A percentile compares a stretch with the other conserved stretches of the same genome.
These are phyloP conservation scores for Zaprionus obscuricornis DNA, from an alignment of 2,888 invertebrate genomes.

Conservation along the genomic window DNA sequence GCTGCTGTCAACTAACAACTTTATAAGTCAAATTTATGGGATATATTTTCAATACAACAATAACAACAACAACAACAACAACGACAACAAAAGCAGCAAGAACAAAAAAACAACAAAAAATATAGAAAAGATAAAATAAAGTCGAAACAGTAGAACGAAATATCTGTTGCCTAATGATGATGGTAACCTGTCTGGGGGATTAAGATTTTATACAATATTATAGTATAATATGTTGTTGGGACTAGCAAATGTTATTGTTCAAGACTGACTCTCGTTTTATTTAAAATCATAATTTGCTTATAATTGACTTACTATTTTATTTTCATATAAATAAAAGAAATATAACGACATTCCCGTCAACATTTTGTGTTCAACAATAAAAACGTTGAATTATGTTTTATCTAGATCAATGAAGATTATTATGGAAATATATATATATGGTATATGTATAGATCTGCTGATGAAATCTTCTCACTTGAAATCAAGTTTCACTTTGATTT, in stretches of 20 bases:
- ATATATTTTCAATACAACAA: slow-evolving; percentile 35
- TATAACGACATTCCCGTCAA: slow-evolving; percentile 39
- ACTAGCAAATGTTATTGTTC: slow-evolving; percentile 35
- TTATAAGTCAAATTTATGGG: slow-evolving; percentile 72
- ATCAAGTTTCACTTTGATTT: slow-evolving; percentile 42
- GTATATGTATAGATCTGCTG: too few relatives aligned
- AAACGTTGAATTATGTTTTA: slow-evolving; percentile 42
- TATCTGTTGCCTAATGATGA: slow-evolving; percentile 32
- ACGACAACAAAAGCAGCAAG: slow-evolving; percentile 11
- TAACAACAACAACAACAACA: slow-evolving; percentile 5
- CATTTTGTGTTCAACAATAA: slow-evolving; percentile 36
- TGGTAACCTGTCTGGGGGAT: slow-evolving; percentile 64
- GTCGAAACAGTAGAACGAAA: slow-evolving; percentile 47
- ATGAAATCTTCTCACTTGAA: neutral
- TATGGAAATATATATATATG: slow-evolving; percentile 44
- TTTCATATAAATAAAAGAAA: slow-evolving; percentile 59
- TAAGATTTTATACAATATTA: slow-evolving; percentile 66
- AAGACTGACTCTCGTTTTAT: slow-evolving; percentile 12
- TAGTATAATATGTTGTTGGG: slow-evolving; percentile 36
- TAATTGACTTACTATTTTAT: slow-evolving; percentile 72
- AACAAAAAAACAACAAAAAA: too few relatives aligned
- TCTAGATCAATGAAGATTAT: slow-evolving; percentile 48
- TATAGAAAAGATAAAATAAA: slow-evolving; percentile 23
- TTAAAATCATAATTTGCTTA: slow-evolving; percentile 60
- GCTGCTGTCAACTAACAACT: slow-evolving; percentile 66